These are phyloP conservation scores for Coluber constrictor DNA, from an alignment of 2,797 vertebrate genomes.

Conservation along the genomic window DNA sequence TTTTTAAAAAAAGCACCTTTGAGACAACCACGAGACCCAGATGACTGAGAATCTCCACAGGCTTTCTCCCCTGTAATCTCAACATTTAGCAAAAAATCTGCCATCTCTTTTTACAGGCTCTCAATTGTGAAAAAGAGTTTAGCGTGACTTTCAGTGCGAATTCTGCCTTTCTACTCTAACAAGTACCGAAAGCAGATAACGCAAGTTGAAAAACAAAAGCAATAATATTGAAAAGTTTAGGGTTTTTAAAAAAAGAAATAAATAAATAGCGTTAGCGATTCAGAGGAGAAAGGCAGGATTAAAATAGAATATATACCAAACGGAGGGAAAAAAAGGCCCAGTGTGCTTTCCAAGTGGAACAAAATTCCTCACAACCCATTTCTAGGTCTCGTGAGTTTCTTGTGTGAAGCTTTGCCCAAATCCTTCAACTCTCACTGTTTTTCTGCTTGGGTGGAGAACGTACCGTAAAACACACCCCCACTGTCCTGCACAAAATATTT, in stretches of 20 bases:
- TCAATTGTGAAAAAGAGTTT: not conserved
- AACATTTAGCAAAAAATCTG: not conserved
- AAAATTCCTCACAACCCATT: not conserved
- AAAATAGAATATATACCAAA: not conserved
- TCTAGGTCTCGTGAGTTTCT: not conserved
- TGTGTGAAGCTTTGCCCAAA: not conserved
- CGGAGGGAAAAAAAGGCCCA: accelerated
- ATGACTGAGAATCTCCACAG: not conserved
- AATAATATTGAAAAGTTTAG: not conserved
- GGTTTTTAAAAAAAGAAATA: not conserved
- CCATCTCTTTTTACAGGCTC: not conserved
- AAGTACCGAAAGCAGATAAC: not conserved
- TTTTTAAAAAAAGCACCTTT: not conserved
- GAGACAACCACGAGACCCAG: not conserved
- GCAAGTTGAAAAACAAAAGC: not conserved
- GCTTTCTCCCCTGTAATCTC: not conserved
- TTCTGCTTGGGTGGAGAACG: not conserved
- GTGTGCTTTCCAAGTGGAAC: not conserved
- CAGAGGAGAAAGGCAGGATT: not conserved
- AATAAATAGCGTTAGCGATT: not conserved
- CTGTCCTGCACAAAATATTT: not conserved
- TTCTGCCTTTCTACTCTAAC: not conserved
- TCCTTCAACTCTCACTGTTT: not conserved
- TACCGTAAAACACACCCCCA: not conserved
- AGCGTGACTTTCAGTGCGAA: not conserved